Evolutionary conservation across 2,888 invertebrate species (phyloP).

Genomic region (Sarcophaga carnaria): DNA sequence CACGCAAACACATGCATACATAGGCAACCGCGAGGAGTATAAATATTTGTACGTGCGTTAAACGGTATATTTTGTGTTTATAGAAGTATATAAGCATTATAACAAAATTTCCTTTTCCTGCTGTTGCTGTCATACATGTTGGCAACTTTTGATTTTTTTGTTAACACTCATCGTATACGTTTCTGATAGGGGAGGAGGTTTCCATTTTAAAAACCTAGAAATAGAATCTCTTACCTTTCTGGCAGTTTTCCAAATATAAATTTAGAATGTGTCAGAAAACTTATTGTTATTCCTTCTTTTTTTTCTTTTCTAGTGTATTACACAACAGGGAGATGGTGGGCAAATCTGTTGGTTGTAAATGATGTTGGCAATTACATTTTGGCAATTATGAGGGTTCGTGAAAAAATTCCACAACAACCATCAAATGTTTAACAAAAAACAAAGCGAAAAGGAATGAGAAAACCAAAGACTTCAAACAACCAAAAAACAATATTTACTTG

Average conservation of each 20-base stretch:
- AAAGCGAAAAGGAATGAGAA: too few species aligned
- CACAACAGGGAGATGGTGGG: neutral
- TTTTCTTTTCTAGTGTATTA: neutral
- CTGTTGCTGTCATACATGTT: neutral
- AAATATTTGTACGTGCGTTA: neutral
- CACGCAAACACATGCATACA: constrained; percentile 1
- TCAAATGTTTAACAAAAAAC: too few species aligned
- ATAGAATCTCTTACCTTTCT: neutral
- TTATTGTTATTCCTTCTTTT: neutral
- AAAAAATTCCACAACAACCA: neutral
- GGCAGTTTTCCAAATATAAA: constrained; percentile 7
- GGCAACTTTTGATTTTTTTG: neutral
- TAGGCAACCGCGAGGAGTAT: neutral
- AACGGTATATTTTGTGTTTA: neutral
- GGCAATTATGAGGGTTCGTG: constrained; percentile 21
- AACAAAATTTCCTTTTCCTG: neutral
- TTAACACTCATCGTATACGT: neutral
- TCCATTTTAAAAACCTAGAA: neutral
- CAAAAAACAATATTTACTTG: too few species aligned
- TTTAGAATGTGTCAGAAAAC: neutral
- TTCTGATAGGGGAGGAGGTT: neutral
- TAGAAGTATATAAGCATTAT: neutral
- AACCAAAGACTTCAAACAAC: too few species aligned
- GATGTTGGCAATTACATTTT: constrained; percentile 39
- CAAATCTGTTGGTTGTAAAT: constrained; percentile 31